These are phyloP conservation scores for Hippocampus mohnikei DNA, from an alignment of 2,113 vertebrate species.

Conservation along the genomic window DNA sequence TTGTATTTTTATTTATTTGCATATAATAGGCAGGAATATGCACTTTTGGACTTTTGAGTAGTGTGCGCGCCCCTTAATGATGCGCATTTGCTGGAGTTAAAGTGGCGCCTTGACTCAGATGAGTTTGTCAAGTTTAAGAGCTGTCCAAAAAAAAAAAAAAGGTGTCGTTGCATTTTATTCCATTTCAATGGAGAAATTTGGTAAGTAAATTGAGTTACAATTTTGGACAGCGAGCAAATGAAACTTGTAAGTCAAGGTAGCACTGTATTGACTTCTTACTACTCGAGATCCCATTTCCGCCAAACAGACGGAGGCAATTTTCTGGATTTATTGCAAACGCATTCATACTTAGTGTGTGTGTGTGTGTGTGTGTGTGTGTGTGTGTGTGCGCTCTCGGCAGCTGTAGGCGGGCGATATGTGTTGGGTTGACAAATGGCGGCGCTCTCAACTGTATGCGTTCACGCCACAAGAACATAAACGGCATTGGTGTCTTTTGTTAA, in stretches of 20 bases:
- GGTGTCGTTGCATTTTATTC: no score
- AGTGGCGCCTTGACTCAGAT: not conserved
- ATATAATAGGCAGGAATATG: not conserved
- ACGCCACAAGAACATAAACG: not conserved
- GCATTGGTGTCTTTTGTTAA: not conserved
- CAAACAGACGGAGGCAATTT: conserved; percentile 42
- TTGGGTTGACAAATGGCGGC: not conserved
- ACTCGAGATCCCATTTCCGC: conserved; percentile 44
- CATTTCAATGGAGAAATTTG: no score
- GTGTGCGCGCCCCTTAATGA: not conserved
- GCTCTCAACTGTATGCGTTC: not conserved
- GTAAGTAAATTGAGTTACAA: not conserved
- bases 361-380: no score
- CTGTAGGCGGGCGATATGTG: not conserved
- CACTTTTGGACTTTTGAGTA: not conserved
- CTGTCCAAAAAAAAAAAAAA: no score
- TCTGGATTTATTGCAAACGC: conserved; percentile 60
- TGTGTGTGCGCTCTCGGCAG: not conserved
- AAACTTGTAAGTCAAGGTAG: not conserved
- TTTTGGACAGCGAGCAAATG: not conserved
- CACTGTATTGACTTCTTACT: not conserved
- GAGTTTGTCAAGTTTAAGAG: no score
- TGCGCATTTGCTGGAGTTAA: not conserved
- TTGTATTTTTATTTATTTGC: not conserved
- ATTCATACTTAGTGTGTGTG: not conserved